Conservation (phyloP, 2,113 vertebrate species). For the Hemichromis elongatus region DNA sequence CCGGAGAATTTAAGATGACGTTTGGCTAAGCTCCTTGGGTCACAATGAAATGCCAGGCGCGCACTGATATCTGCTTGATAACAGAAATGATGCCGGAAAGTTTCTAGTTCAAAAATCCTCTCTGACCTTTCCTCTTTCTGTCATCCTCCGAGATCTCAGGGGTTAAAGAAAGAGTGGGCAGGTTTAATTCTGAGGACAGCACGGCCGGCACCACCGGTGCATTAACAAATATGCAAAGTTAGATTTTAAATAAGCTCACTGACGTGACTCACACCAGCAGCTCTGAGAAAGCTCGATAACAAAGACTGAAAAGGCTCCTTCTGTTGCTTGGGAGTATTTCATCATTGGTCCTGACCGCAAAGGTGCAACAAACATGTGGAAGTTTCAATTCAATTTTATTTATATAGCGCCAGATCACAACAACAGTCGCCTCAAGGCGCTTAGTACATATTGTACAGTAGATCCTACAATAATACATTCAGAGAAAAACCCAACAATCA, state of each 20-base stretch:
- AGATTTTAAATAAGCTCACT: neutral
- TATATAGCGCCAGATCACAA: no score
- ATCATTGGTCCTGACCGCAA: neutral
- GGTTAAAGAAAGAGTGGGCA: neutral
- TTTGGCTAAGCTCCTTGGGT: neutral
- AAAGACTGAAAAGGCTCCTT: neutral
- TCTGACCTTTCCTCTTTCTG: neutral
- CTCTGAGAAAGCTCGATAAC: neutral
- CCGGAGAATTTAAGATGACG: neutral
- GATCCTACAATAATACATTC: no score
- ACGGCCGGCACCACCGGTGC: neutral
- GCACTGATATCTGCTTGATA: neutral
- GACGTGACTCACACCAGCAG: neutral
- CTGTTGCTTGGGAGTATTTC: neutral
- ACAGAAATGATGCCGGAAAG: neutral
- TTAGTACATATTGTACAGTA: no score
- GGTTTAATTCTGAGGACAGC: neutral
- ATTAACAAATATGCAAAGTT: neutral
- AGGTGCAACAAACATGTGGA: neutral
- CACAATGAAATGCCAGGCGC: neutral
- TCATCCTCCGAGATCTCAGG: neutral
- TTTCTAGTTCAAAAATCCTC: neutral
- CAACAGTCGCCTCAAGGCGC: no score
- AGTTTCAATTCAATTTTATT: no score
- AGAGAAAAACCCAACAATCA: no score